Evolutionary conservation across 2,888 invertebrate species (phyloP).

Genomic region (Caenorhabditis sinica): DNA sequence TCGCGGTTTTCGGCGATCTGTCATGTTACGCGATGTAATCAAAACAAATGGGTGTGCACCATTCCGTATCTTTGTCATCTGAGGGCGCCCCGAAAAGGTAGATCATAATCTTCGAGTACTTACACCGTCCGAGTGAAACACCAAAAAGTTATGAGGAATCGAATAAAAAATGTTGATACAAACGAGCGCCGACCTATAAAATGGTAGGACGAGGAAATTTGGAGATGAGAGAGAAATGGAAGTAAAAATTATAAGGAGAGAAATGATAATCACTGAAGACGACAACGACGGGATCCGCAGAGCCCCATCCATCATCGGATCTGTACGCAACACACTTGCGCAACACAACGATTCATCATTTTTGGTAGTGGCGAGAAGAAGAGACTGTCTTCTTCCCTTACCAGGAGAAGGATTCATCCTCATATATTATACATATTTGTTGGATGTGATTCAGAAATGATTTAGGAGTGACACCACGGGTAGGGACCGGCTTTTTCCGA

Average conservation of each 20-base stretch:
- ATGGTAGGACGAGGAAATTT: no score
- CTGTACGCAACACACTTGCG: conserved; percentile 61
- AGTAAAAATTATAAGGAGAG: neutral
- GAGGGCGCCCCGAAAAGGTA: conserved; percentile 1
- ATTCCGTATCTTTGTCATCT: conserved; percentile 36
- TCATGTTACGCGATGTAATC: conserved; percentile 64
- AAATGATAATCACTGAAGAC: conserved; percentile 17
- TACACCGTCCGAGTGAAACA: conserved; percentile 9
- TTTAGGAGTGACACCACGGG: conserved; percentile 37
- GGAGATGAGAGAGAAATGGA: neutral
- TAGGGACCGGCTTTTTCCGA: conserved; percentile 35
- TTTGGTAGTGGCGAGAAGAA: conserved; percentile 43
- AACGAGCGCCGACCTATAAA: conserved; percentile 44
- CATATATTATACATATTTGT: conserved; percentile 54
- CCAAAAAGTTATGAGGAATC: conserved; percentile 15
- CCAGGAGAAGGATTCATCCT: conserved; percentile 8
- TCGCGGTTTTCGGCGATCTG: conserved; percentile 63
- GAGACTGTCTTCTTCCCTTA: conserved; percentile 27
- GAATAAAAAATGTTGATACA: neutral
- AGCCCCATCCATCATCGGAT: conserved; percentile 53
- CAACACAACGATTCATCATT: conserved; percentile 65
- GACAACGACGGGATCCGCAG: neutral
- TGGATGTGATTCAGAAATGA: conserved; percentile 38
- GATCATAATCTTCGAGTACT: conserved; percentile 51
- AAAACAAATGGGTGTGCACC: conserved; percentile 55